Evolutionary conservation across 2,888 invertebrate species (phyloP).

Genomic region (Marasmarcha lunaedactyla): DNA sequence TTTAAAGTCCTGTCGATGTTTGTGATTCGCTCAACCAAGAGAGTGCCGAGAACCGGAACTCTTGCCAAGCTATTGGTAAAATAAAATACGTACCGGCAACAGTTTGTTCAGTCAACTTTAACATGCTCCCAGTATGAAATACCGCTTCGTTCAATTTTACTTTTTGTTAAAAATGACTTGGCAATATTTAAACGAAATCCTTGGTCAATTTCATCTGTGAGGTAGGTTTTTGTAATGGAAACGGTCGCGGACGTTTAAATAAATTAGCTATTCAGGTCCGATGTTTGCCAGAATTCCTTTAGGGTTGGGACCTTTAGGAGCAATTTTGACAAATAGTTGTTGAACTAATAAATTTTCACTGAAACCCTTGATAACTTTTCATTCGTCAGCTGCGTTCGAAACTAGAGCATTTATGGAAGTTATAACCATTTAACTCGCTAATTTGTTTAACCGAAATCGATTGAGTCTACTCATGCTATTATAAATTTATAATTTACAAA

Average conservation of each 20-base stretch:
- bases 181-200: constrained; percentile 1
- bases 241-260: constrained; percentile 28
- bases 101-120: constrained; percentile 35
- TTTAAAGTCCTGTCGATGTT: constrained; percentile 49
- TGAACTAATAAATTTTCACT: constrained; percentile 64
- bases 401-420: constrained; percentile 54
- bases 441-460: no score
- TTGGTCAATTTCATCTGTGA: not conserved
- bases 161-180: not conserved
- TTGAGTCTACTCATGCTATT: no score
- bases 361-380: constrained; percentile 53
- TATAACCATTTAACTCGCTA: constrained; percentile 15
- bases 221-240: not conserved
- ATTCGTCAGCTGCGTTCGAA: constrained; percentile 44
- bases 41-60: constrained; percentile 25
- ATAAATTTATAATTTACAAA: no score
- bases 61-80: constrained; percentile 55
- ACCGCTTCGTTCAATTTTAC: not conserved
- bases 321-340: constrained; percentile 65
- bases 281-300: constrained; percentile 49
- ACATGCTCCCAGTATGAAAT: constrained; percentile 10
- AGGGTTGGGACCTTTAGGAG: constrained; percentile 40
- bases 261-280: constrained; percentile 47
- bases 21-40: constrained; percentile 50
- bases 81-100: constrained; percentile 52